These are phyloP conservation scores for Pampusana beccarii DNA, from an alignment of 2,113 vertebrate species.

Conservation along the genomic window DNA sequence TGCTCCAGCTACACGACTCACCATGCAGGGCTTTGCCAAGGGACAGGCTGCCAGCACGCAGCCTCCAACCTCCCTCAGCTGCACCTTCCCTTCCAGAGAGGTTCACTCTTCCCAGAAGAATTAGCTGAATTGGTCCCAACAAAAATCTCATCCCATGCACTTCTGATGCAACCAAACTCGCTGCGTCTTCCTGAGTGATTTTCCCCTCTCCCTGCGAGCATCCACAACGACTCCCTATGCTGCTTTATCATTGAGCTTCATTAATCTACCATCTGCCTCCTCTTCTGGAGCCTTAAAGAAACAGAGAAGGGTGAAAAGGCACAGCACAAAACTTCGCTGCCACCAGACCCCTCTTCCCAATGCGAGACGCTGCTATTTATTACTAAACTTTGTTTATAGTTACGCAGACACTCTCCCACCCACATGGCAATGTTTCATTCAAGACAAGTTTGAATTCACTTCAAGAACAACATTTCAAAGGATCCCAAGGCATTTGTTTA, in stretches of 20 bases:
- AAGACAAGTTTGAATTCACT: constrained; percentile 51
- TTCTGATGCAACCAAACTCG: background rate
- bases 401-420: constrained; percentile 4
- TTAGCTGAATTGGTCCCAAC: background rate
- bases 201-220: background rate
- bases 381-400: constrained; percentile 43
- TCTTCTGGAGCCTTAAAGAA: background rate
- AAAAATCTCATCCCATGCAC: background rate
- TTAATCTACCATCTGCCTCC: background rate
- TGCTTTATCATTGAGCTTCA: background rate
- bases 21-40: background rate
- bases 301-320: constrained; percentile 2
- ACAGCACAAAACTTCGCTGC: constrained; percentile 8
- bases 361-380: background rate
- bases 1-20: background rate
- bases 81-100: background rate
- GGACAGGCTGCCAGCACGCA: background rate
- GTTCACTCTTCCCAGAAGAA: background rate
- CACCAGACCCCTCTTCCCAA: constrained; percentile 33
- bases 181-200: background rate
- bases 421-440: constrained; percentile 45
- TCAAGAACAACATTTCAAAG: constrained; percentile 63
- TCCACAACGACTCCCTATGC: background rate
- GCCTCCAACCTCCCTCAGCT: background rate
- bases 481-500: constrained; percentile 55